Evolutionary conservation across 2,888 invertebrate genomes (phyloP).

Genomic region (Drosophila subsilvestris): DNA sequence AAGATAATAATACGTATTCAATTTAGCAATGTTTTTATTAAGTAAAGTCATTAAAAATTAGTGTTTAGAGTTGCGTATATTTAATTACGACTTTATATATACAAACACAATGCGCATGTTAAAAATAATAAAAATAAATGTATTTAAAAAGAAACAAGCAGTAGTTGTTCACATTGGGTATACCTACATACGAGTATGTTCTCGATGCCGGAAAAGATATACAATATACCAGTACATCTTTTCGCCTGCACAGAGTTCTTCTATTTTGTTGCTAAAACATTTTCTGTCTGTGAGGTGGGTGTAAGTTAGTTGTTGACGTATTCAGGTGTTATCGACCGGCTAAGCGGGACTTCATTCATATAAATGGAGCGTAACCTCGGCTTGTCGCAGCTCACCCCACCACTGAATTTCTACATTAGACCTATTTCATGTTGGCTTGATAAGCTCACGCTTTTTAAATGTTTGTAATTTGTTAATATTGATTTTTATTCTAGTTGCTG

Average conservation of each 20-base stretch:
- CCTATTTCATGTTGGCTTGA: slow-evolving; percentile 15
- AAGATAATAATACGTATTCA: not conserved
- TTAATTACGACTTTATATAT: slow-evolving; percentile 50
- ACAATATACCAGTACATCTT: slow-evolving; percentile 8
- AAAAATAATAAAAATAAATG: slow-evolving; percentile 36
- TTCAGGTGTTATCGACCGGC: not conserved
- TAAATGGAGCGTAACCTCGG: not conserved
- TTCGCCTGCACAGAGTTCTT: not conserved
- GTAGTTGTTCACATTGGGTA: slow-evolving; percentile 13
- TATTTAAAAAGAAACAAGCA: slow-evolving; percentile 30
- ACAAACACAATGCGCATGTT: slow-evolving; percentile 41
- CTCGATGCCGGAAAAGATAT: slow-evolving; percentile 2
- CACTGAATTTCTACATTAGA: not conserved
- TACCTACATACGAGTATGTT: slow-evolving; percentile 8
- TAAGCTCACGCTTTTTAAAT: slow-evolving; percentile 8
- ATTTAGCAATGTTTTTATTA: not conserved
- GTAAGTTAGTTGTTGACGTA: not conserved
- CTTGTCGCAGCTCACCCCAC: not conserved
- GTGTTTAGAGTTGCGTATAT: slow-evolving; percentile 31
- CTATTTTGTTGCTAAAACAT: not conserved
- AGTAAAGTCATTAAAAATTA: slow-evolving; percentile 17
- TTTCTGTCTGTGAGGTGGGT: not conserved
- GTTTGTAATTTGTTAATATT: slow-evolving; percentile 30
- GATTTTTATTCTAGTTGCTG: slow-evolving; percentile 48
- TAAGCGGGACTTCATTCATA: not conserved